Evolutionary conservation across 2,888 invertebrate genomes (phyloP).

Genomic region (Rhamphomyia laevipes): DNA sequence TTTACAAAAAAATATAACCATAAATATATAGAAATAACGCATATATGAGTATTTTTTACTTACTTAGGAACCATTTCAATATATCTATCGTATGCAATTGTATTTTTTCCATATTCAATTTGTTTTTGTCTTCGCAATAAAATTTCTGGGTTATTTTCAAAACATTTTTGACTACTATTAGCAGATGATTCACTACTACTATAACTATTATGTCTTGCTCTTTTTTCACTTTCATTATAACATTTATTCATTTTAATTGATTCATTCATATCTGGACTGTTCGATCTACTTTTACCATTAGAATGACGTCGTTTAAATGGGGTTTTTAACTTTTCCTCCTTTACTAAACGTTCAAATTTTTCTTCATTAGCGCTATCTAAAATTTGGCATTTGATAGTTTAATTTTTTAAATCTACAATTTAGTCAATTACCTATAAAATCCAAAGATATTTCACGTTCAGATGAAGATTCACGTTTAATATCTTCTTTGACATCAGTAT

Average conservation of each 20-base stretch:
- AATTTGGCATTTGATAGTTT: slow-evolving; percentile 11
- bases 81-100: slow-evolving; percentile 74
- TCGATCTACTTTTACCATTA: slow-evolving; percentile 25
- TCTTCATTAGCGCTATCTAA: slow-evolving; percentile 32
- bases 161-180: slow-evolving; percentile 14
- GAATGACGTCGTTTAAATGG: slow-evolving; percentile 36
- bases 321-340: slow-evolving; percentile 35
- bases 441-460: slow-evolving; percentile 25
- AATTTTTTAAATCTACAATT: too few relatives aligned
- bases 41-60: slow-evolving; percentile 23
- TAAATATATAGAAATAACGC: neutral
- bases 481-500: neutral
- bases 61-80: slow-evolving; percentile 55
- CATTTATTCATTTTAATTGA: slow-evolving; percentile 1
- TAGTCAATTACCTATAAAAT: slow-evolving; percentile 17
- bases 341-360: slow-evolving; percentile 32
- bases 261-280: slow-evolving; percentile 24
- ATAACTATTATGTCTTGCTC: slow-evolving; percentile 27
- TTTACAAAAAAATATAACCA: slow-evolving; percentile 28
- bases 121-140: slow-evolving; percentile 78
- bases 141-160: slow-evolving; percentile 59
- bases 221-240: slow-evolving; percentile 20
- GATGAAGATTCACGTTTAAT: slow-evolving; percentile 4
- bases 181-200: slow-evolving; percentile 25
- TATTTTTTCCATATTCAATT: slow-evolving; percentile 91